phyloP scores from a whole-genome alignment of 2,113 vertebrate genomes.

The Myodes glareolus region DNA sequence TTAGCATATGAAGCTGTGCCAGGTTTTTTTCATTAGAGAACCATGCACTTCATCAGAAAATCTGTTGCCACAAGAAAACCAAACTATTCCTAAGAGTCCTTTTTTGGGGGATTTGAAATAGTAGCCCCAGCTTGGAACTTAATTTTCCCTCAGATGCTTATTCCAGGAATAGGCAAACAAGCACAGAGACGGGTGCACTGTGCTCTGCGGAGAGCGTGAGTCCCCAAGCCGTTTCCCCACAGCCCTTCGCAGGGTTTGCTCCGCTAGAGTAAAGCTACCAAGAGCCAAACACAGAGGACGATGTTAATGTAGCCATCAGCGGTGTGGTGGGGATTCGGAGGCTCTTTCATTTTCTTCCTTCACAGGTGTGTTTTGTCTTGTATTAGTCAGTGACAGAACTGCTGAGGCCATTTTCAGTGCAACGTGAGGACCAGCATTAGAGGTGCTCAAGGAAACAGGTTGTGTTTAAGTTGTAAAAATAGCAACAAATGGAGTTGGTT shows the following conservation, averaged over 20 bases:
- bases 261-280: constrained; percentile 42
- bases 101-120: constrained; percentile 65
- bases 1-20: constrained; percentile 44
- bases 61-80: constrained; percentile 59
- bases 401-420: neutral
- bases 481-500: neutral
- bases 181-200: neutral
- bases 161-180: constrained; percentile 60
- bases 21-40: constrained; percentile 58
- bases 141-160: constrained; percentile 71
- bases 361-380: neutral
- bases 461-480: constrained; percentile 33
- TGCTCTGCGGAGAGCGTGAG: constrained; percentile 47
- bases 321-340: neutral
- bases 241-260: constrained; percentile 58
- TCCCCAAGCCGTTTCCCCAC: constrained; percentile 23
- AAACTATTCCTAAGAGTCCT: constrained; percentile 50
- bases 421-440: neutral
- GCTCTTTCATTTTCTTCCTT: neutral
- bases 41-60: constrained; percentile 65
- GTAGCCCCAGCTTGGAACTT: constrained; percentile 60
- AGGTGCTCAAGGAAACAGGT: neutral
- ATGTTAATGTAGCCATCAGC: constrained; percentile 40
- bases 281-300: constrained; percentile 3
- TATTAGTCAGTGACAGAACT: neutral